These are phyloP conservation scores for Dicranocentrus wangi DNA, from an alignment of 2,888 invertebrate species.

Conservation along the genomic window DNA sequence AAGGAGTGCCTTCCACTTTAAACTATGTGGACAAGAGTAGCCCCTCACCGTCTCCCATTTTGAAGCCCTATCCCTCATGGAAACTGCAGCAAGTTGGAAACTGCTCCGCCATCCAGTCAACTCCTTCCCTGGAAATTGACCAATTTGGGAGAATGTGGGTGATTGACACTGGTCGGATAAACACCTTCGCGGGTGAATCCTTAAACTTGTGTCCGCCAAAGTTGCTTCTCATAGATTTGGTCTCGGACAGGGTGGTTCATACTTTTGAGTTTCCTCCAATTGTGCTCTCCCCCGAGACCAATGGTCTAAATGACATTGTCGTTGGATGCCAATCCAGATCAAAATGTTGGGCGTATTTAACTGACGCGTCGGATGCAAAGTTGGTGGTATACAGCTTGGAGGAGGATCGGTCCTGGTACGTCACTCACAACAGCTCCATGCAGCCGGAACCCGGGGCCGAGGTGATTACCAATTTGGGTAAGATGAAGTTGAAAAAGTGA, in stretches of 20 bases:
- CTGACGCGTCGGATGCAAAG: too few relatives aligned
- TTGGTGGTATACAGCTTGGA: too few relatives aligned
- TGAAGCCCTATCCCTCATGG: constrained; percentile 67
- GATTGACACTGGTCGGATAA: constrained; percentile 81
- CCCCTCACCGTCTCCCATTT: too few relatives aligned
- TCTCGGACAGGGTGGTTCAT: constrained; percentile 79
- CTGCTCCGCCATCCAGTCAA: constrained; percentile 83
- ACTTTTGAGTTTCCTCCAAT: constrained; percentile 74
- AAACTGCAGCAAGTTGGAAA: constrained; percentile 74
- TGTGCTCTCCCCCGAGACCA: constrained; percentile 76
- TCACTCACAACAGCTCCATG: too few relatives aligned
- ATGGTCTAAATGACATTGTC: constrained; percentile 83
- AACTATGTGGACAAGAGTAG: constrained; percentile 52
- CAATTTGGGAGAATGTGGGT: constrained; percentile 82
- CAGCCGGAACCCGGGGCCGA: too few relatives aligned
- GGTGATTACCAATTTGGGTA: too few relatives aligned
- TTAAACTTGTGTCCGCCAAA: constrained; percentile 81
- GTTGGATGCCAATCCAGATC: too few relatives aligned
- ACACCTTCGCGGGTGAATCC: constrained; percentile 76
- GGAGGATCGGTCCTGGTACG: too few relatives aligned
- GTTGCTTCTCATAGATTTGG: constrained; percentile 81
- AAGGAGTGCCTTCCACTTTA: constrained; percentile 74
- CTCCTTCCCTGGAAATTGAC: constrained; percentile 85
- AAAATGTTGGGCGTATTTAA: too few relatives aligned
- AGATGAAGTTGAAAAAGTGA: too few relatives aligned